Conservation (phyloP, 2,113 vertebrate species). For the Semicossyphus pulcher region DNA sequence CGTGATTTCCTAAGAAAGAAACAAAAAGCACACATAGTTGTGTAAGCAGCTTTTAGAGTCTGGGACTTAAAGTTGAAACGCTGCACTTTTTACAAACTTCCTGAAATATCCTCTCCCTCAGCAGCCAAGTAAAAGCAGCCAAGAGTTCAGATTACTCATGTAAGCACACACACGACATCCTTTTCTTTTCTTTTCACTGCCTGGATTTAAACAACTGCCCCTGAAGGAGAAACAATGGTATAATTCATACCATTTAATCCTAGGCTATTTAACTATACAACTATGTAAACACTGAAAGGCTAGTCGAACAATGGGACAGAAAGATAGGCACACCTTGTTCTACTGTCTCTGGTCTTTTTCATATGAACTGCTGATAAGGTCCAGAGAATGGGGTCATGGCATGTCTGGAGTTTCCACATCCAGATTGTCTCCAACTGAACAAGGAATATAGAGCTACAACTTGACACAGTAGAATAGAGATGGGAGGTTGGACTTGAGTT, state of each 20-base stretch:
- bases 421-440: too few species aligned
- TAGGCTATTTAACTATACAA: neutral
- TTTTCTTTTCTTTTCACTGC: slow-evolving; percentile 19
- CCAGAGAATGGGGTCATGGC: too few species aligned
- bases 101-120: neutral
- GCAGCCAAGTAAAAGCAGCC: neutral
- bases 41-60: slow-evolving; percentile 2
- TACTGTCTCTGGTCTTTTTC: too few species aligned
- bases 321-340: neutral
- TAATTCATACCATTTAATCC: neutral
- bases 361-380: too few species aligned
- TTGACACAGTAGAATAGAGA: too few species aligned
- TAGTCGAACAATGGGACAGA: neutral
- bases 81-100: neutral
- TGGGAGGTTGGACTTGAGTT: too few species aligned
- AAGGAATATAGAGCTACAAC: too few species aligned
- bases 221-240: neutral
- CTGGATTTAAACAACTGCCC: neutral
- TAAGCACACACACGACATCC: neutral
- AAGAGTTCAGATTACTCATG: neutral
- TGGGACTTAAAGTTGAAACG: neutral
- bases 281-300: neutral
- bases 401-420: too few species aligned
- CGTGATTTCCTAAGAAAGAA: neutral
- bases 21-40: too few species aligned